Conservation (phyloP, 2,797 vertebrate genomes). For the Danionella dracula region DNA sequence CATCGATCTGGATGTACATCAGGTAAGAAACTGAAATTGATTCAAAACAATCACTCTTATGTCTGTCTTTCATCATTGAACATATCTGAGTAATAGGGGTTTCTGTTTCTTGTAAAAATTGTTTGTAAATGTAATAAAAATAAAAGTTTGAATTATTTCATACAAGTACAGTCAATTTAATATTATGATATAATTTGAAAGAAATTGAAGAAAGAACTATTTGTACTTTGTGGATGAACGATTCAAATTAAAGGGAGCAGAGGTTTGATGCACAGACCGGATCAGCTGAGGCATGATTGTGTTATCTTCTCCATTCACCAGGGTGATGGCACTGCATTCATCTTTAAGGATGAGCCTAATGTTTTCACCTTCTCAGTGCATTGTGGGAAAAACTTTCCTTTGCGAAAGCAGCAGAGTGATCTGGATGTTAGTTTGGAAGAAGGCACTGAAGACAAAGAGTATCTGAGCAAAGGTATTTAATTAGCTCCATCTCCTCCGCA, state of each 20-base stretch:
- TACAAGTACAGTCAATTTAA: too few species aligned
- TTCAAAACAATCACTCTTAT: too few species aligned
- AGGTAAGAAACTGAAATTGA: slow-evolving; percentile 52
- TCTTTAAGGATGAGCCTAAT: slow-evolving; percentile 58
- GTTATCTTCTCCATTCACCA: slow-evolving; percentile 26
- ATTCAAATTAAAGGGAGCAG: neutral
- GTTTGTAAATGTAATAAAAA: too few species aligned
- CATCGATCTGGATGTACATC: slow-evolving; percentile 66
- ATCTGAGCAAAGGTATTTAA: slow-evolving; percentile 51
- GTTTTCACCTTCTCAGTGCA: slow-evolving; percentile 64
- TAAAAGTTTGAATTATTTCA: too few species aligned
- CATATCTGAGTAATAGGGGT: too few species aligned
- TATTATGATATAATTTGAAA: neutral
- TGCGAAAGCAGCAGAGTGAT: slow-evolving; percentile 60
- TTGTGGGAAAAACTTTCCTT: slow-evolving; percentile 63
- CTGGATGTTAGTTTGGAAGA: slow-evolving; percentile 58
- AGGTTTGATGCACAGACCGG: neutral
- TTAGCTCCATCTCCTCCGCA: neutral
- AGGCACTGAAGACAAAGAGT: slow-evolving; percentile 55
- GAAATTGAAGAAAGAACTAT: neutral
- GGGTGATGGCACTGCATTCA: slow-evolving; percentile 64
- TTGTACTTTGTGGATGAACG: neutral
- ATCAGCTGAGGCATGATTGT: neutral
- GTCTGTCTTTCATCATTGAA: too few species aligned
- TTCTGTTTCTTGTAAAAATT: too few species aligned